phyloP scores from a whole-genome alignment of 2,888 invertebrate genomes.

The Halictus quadricinctus region DNA sequence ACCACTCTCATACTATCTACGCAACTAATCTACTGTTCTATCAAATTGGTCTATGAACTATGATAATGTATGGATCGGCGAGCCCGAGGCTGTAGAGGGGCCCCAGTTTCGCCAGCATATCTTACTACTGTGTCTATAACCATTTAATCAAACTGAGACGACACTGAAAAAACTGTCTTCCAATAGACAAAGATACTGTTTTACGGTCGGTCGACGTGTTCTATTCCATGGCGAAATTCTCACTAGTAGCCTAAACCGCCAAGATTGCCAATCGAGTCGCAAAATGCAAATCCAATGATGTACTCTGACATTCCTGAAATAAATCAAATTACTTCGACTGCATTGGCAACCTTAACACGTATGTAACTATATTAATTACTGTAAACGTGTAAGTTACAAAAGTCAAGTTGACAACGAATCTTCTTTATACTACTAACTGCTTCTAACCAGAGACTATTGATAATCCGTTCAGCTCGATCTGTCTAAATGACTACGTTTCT shows the following conservation, averaged over 20 bases:
- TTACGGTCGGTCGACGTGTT: conserved; percentile 64
- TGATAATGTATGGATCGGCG: conserved; percentile 39
- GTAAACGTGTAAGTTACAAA: conserved; percentile 74
- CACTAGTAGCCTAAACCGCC: conserved; percentile 61
- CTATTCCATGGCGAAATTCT: conserved; percentile 60
- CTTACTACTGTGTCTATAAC: conserved; percentile 72
- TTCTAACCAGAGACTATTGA: conserved; percentile 76
- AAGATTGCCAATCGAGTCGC: conserved; percentile 54
- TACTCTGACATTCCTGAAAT: not conserved
- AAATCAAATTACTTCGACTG: not conserved
- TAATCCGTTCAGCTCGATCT: conserved; percentile 74
- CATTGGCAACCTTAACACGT: conserved; percentile 53
- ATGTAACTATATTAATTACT: conserved; percentile 65
- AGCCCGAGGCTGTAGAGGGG: conserved; percentile 54
- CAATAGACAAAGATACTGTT: conserved; percentile 60
- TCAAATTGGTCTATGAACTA: conserved; percentile 65
- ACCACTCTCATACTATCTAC: conserved; percentile 78
- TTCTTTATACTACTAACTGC: conserved; percentile 71
- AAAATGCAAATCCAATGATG: not conserved
- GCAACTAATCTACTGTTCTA: conserved; percentile 74
- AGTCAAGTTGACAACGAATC: conserved; percentile 74
- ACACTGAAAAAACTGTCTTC: conserved; percentile 58
- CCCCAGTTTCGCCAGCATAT: conserved; percentile 63
- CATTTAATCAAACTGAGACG: conserved; percentile 68
- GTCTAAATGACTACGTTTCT: conserved; percentile 77